Evolutionary conservation across 2,797 vertebrate genomes (phyloP), one percentile per base, ranked within the genome.

Genomic region (Acanthiza pusilla): DNA sequence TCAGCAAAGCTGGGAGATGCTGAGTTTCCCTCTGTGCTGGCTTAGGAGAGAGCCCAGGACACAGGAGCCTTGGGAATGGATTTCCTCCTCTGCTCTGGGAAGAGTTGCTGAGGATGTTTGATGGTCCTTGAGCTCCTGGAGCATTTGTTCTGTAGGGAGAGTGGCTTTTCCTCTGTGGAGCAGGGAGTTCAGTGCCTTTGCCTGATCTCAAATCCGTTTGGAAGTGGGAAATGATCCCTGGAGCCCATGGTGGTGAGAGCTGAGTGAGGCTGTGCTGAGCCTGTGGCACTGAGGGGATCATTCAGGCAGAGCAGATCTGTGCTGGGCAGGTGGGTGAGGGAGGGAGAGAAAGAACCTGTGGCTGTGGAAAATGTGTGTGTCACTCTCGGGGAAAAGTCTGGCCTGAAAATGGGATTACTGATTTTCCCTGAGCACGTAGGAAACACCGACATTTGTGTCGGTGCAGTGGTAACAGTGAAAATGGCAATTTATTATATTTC

Each of bases 401-500:
- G 47, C 65, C 75, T 72, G 47, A 72, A 86, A 62, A 71, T 36
- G 45, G 38, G 60, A 32, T 57, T 8, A 4, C 60, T 81, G 27
- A 1, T 30, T 80, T 66, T 83, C 72, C 87, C 91, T 47, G 19
- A 73, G 87, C 84, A 71, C 2, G 0, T 6, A 34, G 74, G 34
- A 26, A n/a, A 45, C 4, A 2, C n/a, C 1, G 0, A 9, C 54
- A 6, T 25, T 62, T 45, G 54, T 61, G 50, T 55, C 16, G 1
- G 7, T 25, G 27, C 42, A 2, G 16, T 29, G 18, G 23, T 68
- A 62, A n/a, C 40, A 40, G 60, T 61, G 36, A 57, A 63, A 70
- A 67, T 34, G 30, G 50, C 38, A 22, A 53, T 73, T 58, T 71
- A 51, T 25, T 90, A 0, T 62, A 50, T 55, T 54, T 43, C 2